A percentile compares a stretch with the other conserved stretches of the same genome.
Conservation (phyloP, 2,888 invertebrate genomes). For the Invenusta paracnida region DNA sequence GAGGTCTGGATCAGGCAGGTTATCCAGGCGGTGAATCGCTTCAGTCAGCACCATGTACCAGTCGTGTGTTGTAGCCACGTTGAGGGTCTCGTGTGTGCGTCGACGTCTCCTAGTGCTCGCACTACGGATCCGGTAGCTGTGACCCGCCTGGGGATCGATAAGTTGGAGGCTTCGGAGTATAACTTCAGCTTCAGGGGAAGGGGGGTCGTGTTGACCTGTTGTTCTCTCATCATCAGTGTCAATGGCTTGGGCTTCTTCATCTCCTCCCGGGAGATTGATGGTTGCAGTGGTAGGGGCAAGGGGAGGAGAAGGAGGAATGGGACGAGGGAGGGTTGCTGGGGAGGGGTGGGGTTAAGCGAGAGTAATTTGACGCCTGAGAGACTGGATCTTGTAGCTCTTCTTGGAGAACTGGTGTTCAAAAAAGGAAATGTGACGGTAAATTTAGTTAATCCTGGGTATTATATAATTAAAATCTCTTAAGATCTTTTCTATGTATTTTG, state of each 20-base stretch:
- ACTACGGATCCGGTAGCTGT: not conserved
- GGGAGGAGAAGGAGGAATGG: too few relatives aligned
- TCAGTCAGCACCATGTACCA: not conserved
- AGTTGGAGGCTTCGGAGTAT: not conserved
- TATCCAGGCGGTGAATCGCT: not conserved
- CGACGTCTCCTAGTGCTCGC: not conserved
- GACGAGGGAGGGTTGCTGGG: not conserved
- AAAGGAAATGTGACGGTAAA: too few relatives aligned
- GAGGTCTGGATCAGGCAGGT: not conserved
- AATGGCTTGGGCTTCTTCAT: too few relatives aligned
- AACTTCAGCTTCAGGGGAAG: too few relatives aligned
- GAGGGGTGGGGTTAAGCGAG: not conserved
- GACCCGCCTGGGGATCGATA: not conserved
- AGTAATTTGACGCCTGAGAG: not conserved
- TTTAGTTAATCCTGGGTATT: too few relatives aligned
- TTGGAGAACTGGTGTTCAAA: not conserved
- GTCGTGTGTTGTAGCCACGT: not conserved
- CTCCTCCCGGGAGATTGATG: too few relatives aligned
- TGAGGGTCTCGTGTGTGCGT: not conserved
- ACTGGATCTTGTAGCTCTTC: not conserved
- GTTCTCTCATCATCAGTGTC: too few relatives aligned
- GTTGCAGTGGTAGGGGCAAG: not conserved
- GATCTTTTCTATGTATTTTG: too few relatives aligned
- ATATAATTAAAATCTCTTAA: too few relatives aligned
- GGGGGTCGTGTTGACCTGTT: too few relatives aligned